These are phyloP conservation scores for Lamellibrachia columna DNA, from an alignment of 2,888 invertebrate genomes.

Conservation along the genomic window DNA sequence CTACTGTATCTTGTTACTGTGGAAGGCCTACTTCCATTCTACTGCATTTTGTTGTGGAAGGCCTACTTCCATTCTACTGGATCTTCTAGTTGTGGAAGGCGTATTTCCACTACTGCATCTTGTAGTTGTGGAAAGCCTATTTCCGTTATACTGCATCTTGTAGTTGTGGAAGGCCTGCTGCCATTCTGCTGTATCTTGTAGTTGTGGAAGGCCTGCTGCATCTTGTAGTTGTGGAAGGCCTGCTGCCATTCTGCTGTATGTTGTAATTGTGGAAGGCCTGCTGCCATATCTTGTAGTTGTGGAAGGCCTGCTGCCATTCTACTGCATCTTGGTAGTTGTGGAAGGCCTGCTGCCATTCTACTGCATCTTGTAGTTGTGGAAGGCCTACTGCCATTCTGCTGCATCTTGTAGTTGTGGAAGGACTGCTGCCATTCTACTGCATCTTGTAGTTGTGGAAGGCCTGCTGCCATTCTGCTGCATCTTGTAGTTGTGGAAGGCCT, in stretches of 20 bases:
- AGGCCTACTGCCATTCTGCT: too few species aligned
- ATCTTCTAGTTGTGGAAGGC: neutral
- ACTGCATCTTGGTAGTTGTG: too few species aligned
- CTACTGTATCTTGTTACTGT: neutral
- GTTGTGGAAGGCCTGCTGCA: neutral
- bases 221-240: neutral
- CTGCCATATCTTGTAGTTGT: too few species aligned
- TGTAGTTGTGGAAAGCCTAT: neutral
- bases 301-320: too few species aligned
- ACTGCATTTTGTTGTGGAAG: neutral
- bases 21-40: neutral
- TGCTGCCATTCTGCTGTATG: neutral
- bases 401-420: too few species aligned
- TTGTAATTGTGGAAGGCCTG: neutral
- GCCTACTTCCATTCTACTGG: neutral
- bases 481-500: neutral
- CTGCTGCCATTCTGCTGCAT: neutral
- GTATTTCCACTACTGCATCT: neutral
- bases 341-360: neutral
- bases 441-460: neutral
- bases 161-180: neutral
- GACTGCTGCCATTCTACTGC: too few species aligned
- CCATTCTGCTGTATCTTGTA: neutral
- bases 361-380: neutral
- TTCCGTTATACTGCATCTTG: neutral